Conservation (phyloP, 1,140 invertebrate genomes). For the Rhopalosiphum padi region DNA sequence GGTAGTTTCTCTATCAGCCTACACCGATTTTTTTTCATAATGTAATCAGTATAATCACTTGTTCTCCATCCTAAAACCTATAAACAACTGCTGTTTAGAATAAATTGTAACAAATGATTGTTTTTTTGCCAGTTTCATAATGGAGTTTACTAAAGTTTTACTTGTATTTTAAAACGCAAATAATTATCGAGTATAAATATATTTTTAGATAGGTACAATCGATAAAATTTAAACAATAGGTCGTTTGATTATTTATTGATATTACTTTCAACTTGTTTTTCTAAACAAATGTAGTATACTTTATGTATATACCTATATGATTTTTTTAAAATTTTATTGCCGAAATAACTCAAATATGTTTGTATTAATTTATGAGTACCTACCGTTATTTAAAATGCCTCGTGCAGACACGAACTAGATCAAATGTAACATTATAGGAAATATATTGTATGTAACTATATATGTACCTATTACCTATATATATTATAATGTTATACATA, state of each 20-base stretch:
- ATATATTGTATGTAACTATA: not conserved
- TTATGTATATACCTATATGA: not conserved
- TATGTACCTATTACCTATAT: not conserved
- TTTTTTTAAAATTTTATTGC: not conserved
- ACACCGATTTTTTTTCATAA: conserved; percentile 27
- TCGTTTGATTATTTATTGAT: conserved; percentile 41
- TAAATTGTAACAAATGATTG: not conserved
- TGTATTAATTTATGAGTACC: not conserved
- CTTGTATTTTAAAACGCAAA: not conserved
- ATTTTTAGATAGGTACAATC: not conserved
- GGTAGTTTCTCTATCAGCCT: not conserved
- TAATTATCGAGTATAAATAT: not conserved
- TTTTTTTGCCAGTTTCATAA: not conserved
- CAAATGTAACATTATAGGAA: not conserved
- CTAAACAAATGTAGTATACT: not conserved
- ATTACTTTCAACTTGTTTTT: not conserved
- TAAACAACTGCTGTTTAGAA: not conserved
- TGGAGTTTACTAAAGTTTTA: not conserved
- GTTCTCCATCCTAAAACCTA: not conserved
- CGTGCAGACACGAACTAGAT: conserved; percentile 17
- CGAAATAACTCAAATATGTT: not conserved
- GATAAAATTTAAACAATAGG: conserved; percentile 25
- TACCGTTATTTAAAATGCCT: conserved; percentile 22
- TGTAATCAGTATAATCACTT: not conserved
- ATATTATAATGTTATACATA: not conserved